Conservation (phyloP, 2,888 invertebrate genomes). For the Dryobota labecula region DNA sequence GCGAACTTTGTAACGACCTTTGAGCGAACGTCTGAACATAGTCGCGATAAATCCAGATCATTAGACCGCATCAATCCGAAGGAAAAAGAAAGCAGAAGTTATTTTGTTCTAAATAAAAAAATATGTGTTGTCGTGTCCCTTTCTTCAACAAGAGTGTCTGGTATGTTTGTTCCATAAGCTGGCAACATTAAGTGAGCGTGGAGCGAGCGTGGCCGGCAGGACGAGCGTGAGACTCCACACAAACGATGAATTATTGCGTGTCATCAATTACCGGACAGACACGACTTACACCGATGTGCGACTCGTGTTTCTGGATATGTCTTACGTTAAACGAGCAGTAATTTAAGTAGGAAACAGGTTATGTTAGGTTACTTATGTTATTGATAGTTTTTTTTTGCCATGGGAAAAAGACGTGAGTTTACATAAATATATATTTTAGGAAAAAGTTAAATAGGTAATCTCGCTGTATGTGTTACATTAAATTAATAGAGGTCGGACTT, state of each 20-base stretch:
- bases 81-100: slow-evolving; percentile 57
- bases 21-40: slow-evolving; percentile 50
- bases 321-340: slow-evolving; percentile 7
- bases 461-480: not conserved
- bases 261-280: slow-evolving; percentile 88
- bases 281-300: slow-evolving; percentile 70
- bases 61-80: slow-evolving; percentile 64
- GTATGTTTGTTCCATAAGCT: slow-evolving; percentile 62
- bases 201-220: slow-evolving; percentile 60
- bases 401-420: too few relatives aligned
- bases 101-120: slow-evolving; percentile 67
- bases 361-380: not conserved
- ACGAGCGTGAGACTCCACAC: slow-evolving; percentile 85
- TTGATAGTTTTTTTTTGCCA: not conserved
- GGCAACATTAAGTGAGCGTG: slow-evolving; percentile 65
- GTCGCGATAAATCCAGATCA: slow-evolving; percentile 64
- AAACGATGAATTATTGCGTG: slow-evolving; percentile 89
- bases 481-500: not conserved
- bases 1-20: slow-evolving; percentile 51
- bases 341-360: not conserved
- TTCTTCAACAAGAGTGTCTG: slow-evolving; percentile 56
- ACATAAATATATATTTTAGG: too few relatives aligned
- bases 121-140: slow-evolving; percentile 62
- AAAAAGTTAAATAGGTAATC: not conserved
- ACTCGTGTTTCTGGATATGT: slow-evolving; percentile 59